These are phyloP conservation scores for Eciton burchellii DNA, from an alignment of 1,140 invertebrate species.

Conservation along the genomic window DNA sequence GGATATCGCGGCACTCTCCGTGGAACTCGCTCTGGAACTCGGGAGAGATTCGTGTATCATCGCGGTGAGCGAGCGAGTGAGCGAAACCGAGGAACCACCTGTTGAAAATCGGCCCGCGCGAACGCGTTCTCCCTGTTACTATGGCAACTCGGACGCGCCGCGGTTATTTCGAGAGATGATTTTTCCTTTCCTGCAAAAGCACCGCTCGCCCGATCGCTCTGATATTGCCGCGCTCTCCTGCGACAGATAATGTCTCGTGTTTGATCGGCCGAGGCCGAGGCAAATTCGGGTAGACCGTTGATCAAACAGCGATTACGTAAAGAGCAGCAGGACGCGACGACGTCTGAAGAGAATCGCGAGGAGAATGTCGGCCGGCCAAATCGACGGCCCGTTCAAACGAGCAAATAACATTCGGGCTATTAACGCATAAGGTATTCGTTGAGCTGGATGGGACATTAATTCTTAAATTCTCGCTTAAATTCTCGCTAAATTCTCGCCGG, in stretches of 20 bases:
- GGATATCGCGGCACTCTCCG: too few relatives aligned
- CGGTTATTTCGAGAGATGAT: constrained; percentile 30
- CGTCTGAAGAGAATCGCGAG: neutral
- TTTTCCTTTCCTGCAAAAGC: constrained; percentile 28
- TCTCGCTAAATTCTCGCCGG: too few relatives aligned
- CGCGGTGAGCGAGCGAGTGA: too few relatives aligned
- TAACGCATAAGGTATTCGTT: constrained; percentile 5
- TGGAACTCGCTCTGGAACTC: too few relatives aligned
- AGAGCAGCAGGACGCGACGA: neutral
- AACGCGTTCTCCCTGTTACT: constrained; percentile 28
- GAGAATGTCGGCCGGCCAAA: neutral
- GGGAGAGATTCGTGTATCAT: too few relatives aligned
- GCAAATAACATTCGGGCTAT: constrained; percentile 23
- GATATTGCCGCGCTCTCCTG: neutral
- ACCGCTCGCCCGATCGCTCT: neutral
- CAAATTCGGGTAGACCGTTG: constrained; percentile 30
- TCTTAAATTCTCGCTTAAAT: neutral
- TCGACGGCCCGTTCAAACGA: neutral
- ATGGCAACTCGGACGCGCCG: neutral
- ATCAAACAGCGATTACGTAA: constrained; percentile 39
- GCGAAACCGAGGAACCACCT: constrained; percentile 62
- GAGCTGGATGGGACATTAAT: neutral
- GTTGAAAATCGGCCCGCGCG: constrained; percentile 59
- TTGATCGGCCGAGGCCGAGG: neutral
- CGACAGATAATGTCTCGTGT: neutral